Conservation (phyloP, 2,888 invertebrate species). For the Tipula unca region DNA sequence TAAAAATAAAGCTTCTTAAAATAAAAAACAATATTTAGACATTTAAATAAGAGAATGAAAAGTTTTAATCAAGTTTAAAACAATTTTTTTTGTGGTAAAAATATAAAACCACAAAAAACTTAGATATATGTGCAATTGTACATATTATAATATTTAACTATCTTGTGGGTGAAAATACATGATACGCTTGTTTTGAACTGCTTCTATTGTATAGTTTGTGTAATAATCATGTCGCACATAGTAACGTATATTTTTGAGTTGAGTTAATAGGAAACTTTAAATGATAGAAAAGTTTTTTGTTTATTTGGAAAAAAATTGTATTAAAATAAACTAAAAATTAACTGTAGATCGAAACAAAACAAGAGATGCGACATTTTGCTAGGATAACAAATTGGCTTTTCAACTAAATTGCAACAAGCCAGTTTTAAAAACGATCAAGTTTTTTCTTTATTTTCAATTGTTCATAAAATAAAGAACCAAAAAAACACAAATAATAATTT, state of each 20-base stretch:
- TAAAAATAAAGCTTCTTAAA: not conserved
- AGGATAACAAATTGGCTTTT: no score
- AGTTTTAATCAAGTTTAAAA: constrained; percentile 14
- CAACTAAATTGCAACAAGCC: no score
- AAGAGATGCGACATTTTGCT: no score
- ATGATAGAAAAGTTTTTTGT: not conserved
- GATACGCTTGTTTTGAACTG: not conserved
- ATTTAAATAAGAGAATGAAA: not conserved
- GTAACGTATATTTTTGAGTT: not conserved
- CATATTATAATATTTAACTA: not conserved
- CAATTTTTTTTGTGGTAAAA: not conserved
- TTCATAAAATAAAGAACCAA: no score
- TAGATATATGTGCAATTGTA: no score
- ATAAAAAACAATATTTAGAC: not conserved
- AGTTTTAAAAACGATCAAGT: no score
- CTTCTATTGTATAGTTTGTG: not conserved
- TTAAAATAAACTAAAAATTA: no score
- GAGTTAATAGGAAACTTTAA: not conserved
- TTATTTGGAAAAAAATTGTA: no score
- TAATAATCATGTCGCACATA: not conserved
- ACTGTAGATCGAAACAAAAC: no score
- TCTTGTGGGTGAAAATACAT: not conserved
- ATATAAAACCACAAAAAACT: not conserved
- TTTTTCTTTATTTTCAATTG: no score
- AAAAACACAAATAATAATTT: no score